Percentiles rank a stretch among this genome's conserved stretches.
Evolutionary conservation across 2,113 vertebrate genomes (phyloP).

Genomic region (Rhombomys opimus): DNA sequence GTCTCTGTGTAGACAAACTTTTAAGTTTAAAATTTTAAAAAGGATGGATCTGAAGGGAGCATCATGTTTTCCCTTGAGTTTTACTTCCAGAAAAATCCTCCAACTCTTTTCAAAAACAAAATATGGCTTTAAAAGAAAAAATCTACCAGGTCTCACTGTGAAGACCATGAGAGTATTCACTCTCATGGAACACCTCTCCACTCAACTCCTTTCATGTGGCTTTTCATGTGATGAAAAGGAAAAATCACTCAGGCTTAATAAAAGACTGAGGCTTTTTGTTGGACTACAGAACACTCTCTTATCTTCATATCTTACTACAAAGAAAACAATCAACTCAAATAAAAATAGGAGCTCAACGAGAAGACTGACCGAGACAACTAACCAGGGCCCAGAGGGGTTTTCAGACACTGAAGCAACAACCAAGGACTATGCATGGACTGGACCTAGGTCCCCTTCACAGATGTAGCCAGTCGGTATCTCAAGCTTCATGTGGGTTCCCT

Average conservation of each 20-base stretch:
- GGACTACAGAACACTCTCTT: background rate
- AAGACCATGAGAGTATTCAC: background rate
- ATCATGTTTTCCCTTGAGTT: background rate
- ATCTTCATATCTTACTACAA: background rate
- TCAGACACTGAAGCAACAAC: too few species aligned
- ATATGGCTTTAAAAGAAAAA: too few species aligned
- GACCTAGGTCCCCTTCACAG: too few species aligned
- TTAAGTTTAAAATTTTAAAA: background rate
- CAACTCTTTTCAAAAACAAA: too few species aligned
- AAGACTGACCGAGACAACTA: too few species aligned
- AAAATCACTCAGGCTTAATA: background rate
- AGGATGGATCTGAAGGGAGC: too few species aligned
- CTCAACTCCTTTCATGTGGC: background rate
- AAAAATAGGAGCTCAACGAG: background rate
- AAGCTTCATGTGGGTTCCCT: too few species aligned
- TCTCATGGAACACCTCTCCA: too few species aligned
- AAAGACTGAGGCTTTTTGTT: background rate
- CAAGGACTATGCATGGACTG: too few species aligned
- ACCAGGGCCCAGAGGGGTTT: too few species aligned
- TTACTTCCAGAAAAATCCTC: background rate
- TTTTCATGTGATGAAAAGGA: background rate
- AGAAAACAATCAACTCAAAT: background rate
- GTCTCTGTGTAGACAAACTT: background rate
- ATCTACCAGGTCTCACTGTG: background rate
- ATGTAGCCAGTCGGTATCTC: too few species aligned